Evolutionary conservation across 2,797 vertebrate genomes (phyloP), one percentile per base, ranked within the genome.

Genomic region (Columba guinea): DNA sequence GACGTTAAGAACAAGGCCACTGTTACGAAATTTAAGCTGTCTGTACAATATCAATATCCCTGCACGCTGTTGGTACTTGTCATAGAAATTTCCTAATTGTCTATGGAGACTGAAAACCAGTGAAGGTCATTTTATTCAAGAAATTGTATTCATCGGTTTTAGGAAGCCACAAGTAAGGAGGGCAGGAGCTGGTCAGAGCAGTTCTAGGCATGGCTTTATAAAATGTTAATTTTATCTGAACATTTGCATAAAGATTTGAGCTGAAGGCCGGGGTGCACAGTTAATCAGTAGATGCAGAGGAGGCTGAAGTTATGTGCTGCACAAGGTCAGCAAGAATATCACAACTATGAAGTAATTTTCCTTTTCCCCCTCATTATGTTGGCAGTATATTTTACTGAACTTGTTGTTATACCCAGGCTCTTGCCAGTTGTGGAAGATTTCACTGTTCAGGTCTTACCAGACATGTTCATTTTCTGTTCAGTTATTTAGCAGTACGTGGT

Each of bases 171-270:
- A 86, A 68, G 48, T 81, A 62, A 62, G 32, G 63, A 51, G 52
- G 53, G 51, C 84, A 68, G 84, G 52, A 89, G 76, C 56, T 74
- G 75, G 65, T 56, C 65, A 32, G 84, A 62, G 76, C 64, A 46
- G 37, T 32, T 41, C 34, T 44, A 84, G 71, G n/a, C 48, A 16
- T 30, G 52, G 37, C 51, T 78, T 94, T 81, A 22, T 28, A 30
- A 55, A 84, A 22, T 44, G 75, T 95, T 87, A 84, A 64, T 93
- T 84, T 93, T 92, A 87, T 87, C 75, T 92, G 64, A 70, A 20
- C n/a, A 4, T 90, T 92, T 90, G 55, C 67, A 79, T 90, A 34
- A 70, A 70, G 70, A 52, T 87, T 92, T 62, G 78, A 84, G 37
- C 58, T 8, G 51, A 94, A 93, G 91, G 87, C 76, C 69, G 39